Conservation (phyloP, 2,888 invertebrate genomes). For the Thysanoteuthis rhombus region DNA sequence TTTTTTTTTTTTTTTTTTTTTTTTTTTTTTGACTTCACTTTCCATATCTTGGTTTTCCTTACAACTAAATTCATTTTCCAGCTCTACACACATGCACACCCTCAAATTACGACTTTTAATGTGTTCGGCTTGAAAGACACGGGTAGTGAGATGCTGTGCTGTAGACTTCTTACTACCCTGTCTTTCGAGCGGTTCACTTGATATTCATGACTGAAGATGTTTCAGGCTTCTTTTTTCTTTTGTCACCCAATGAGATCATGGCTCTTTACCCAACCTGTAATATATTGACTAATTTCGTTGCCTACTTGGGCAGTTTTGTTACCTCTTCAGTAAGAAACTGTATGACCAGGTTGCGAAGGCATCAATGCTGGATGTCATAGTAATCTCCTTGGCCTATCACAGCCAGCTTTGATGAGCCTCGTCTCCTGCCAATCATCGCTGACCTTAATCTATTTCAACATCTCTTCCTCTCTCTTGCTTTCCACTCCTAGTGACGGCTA, state of each 20-base stretch:
- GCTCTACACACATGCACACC: neutral
- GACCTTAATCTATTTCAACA: neutral
- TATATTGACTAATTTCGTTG: neutral
- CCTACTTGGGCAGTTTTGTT: neutral
- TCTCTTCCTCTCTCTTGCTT: neutral
- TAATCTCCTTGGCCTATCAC: conserved; percentile 76
- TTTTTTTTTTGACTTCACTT: neutral
- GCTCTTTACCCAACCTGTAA: too few relatives aligned
- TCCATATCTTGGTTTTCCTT: neutral
- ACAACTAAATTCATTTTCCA: neutral
- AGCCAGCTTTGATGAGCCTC: conserved; percentile 95
- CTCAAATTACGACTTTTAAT: neutral
- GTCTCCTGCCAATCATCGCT: conserved; percentile 31
- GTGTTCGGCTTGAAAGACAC: conserved; percentile 85
- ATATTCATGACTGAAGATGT: neutral
- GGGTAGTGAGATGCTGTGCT: conserved; percentile 93
- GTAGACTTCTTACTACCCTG: conserved; percentile 91
- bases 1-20: neutral
- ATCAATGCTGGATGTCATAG: conserved; percentile 88
- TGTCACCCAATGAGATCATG: too few relatives aligned
- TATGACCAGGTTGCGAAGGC: conserved; percentile 66
- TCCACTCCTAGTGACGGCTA: neutral
- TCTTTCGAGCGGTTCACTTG: conserved; percentile 80
- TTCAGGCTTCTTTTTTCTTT: neutral
- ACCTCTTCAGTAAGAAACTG: neutral